Base-by-base conservation (phyloP, 2,113 vertebrate species). In the Malaclemys terrapin region DNA sequence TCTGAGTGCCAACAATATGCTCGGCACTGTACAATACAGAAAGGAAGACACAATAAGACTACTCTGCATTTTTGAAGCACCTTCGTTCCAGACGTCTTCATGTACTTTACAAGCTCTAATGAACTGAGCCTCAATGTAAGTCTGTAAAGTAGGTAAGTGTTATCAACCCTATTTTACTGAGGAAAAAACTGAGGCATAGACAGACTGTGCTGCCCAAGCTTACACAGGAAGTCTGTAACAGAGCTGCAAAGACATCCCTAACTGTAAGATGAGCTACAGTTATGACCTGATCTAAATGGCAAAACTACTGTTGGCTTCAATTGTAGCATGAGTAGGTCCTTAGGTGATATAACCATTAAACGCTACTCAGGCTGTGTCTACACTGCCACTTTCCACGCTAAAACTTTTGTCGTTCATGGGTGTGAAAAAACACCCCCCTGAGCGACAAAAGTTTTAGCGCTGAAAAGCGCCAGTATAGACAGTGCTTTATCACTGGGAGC, bases 21-120 rank as follows among this genome's bases (percentile, higher is more conserved):
- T 52, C 27, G 10, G 45, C 72, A 8, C 5, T 85, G 38, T 9
- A 0, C 78, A 4, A 1, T 3, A 29, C 35, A 80, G 11, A 3
- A 0, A n/a, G 78, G 24, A 65, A 90, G 91, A n/a, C 0, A 1
- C 47, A 1, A 0, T 0, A 20, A 6, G 0, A 29, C 14, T 24
- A 1, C 22, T 8, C 0, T 31, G 62, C 42, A 14, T 0, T 2
- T 10, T 6, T 62, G 57, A 42, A 82, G 85, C 85, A 86, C 38
- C 65, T 80, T 35, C 78, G 0, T 16, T 57, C 5, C 84, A 49
- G 45, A 4, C 16, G 4, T 45, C 2, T 16, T 2, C 42, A 1
- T 24, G 27, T 0, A 0, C 42, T 5, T 7, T 0, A 10, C 47
- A 62, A 56, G 31, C n/a, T 25, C 53, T 14, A 62, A 11, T 3